Conservation (phyloP, 2,113 vertebrate species). For the Agelaius tricolor region DNA sequence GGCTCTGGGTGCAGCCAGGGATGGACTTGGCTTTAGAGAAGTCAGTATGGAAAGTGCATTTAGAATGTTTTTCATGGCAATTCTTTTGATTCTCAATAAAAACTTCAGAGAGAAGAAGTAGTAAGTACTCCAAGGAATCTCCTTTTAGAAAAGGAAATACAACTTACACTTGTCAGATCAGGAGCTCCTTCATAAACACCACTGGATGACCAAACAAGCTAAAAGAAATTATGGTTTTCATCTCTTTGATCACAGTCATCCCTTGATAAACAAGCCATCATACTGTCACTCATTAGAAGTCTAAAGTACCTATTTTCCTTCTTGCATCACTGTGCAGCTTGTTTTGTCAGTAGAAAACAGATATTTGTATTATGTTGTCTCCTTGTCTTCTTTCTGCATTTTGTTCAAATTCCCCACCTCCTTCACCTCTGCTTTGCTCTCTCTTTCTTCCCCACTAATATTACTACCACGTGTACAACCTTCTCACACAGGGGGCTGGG, state of each 20-base stretch:
- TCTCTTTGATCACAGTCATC: not conserved
- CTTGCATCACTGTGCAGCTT: not conserved
- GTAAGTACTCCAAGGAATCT: not conserved
- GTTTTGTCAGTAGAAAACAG: not conserved
- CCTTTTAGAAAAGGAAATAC: not conserved
- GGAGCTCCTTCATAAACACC: not conserved
- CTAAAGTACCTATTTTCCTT: not conserved
- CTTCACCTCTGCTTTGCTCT: not conserved
- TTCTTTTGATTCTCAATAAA: not conserved
- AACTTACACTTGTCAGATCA: not conserved
- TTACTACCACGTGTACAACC: conserved; percentile 27
- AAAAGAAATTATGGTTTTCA: not conserved
- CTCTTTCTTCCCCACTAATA: not conserved
- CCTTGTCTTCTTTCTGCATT: not conserved
- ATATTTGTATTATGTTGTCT: not conserved
- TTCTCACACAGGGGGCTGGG: not conserved
- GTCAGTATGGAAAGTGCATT: not conserved
- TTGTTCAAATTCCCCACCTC: not conserved
- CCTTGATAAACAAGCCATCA: not conserved
- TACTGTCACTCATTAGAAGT: not conserved
- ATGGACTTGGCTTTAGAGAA: not conserved
- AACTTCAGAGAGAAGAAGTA: not conserved
- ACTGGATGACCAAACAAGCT: not conserved
- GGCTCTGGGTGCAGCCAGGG: not conserved
- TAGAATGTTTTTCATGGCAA: not conserved